Base-by-base conservation (phyloP, 1,140 invertebrate species). In the Glossosoma conforme region DNA sequence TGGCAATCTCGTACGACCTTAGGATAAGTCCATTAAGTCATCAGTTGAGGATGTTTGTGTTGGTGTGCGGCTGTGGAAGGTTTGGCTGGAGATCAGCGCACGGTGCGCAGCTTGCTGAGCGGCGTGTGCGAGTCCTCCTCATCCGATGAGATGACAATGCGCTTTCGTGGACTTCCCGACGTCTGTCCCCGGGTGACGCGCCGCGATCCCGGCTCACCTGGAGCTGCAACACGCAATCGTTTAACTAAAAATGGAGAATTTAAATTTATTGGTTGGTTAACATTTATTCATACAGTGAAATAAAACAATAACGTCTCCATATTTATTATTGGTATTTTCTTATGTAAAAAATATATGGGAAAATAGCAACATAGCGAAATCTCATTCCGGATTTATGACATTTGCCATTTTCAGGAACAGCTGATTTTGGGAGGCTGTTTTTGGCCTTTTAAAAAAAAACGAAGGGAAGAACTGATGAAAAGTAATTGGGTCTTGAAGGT, bases 81-180 rank as follows among this genome's bases (percentile, higher is more conserved):
- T 9, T 11, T 15, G 14, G 22, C 6, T 11, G 10, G 19, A 18
- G 21, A 21, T 40, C 46, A 48, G 46, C 51, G 56, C 24, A 37
- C 37, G n/a, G 21, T 43, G 25, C 52, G 44, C 35, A 58, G 52
- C 44, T 54, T 58, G 52, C 47, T 54, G 11, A 58, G 52, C 13
- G 56, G 56, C 13, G 56, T 51, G 45, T 72, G 55, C 17, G 55
- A 17, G 41, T 73, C 72, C 64, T 74, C 72, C 63, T 73, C 70
- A 64, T 75, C 72, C 1, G 69, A 72, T 9, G 70, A 73, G 57
- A 75, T 75, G 10, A 73, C 70, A 60, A 73, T 75, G 51, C 69
- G 69, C 59, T 73, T 69, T 0, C 69, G 69, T 50, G 70, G 69
- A 63, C 71, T 72, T 40, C 68, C 69, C 48, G 70, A 70, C 33